Percentiles rank a stretch among this genome's conserved stretches.
Conservation (phyloP, 2,113 vertebrate genomes). For the Chrysemys picta region DNA sequence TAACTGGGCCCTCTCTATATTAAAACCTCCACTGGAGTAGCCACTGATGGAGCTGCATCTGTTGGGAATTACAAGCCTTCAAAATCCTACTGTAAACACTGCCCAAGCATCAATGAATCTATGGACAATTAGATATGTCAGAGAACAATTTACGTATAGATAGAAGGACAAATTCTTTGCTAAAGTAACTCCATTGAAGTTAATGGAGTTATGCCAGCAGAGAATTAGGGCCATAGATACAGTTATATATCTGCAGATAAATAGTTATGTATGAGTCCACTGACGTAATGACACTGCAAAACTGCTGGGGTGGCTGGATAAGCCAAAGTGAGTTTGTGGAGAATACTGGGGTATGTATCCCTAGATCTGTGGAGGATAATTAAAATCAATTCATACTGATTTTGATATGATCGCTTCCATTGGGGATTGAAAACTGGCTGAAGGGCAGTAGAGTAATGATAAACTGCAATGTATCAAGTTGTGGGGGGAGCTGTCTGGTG, state of each 20-base stretch:
- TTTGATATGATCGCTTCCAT: not conserved
- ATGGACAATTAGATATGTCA: not conserved
- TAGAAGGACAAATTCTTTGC: not conserved
- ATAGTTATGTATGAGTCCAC: not conserved
- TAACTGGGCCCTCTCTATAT: not conserved
- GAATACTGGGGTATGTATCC: not conserved
- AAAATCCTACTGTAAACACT: not conserved
- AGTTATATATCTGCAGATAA: not conserved
- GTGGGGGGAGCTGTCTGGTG: not conserved
- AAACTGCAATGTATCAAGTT: not conserved
- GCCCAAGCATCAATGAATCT: not conserved
- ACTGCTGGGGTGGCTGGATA: not conserved
- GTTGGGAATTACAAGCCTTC: not conserved
- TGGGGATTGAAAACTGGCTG: not conserved
- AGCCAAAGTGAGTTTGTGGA: not conserved
- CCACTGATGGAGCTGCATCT: not conserved
- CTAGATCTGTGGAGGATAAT: not conserved
- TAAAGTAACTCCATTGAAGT: not conserved
- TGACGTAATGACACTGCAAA: not conserved
- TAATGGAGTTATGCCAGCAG: not conserved
- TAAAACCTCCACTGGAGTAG: not conserved
- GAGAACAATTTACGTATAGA: not conserved
- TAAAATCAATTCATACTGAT: not conserved
- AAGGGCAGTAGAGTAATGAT: not conserved
- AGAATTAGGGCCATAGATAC: not conserved